phyloP scores from a whole-genome alignment of 2,113 vertebrate genomes.

The Chloropsis hardwickii region DNA sequence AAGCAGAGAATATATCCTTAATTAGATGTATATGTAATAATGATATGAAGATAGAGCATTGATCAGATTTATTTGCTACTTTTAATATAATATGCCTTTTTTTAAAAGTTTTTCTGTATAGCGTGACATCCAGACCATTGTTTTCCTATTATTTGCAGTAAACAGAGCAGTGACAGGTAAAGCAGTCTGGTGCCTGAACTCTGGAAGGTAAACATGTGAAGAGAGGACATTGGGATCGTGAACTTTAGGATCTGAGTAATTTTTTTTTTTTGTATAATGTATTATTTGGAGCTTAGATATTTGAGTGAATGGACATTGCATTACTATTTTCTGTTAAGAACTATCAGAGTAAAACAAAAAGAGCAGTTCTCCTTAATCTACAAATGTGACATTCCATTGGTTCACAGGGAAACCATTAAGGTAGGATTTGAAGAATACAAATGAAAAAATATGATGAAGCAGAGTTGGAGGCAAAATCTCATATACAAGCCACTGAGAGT shows the following conservation, averaged over 20 bases:
- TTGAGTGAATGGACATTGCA: neutral
- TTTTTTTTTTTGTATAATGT: neutral
- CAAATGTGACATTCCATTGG: neutral
- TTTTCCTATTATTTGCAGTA: neutral
- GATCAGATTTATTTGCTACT: neutral
- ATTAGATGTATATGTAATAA: neutral
- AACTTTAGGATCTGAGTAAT: neutral
- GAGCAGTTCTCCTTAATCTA: neutral
- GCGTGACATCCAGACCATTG: neutral
- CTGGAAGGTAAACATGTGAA: neutral
- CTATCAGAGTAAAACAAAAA: neutral
- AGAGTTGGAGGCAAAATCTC: neutral
- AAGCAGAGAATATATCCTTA: neutral
- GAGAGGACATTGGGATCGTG: neutral
- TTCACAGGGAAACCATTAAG: neutral
- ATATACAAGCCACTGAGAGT: neutral
- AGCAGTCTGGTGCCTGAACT: neutral
- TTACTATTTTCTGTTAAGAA: neutral
- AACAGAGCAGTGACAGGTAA: neutral
- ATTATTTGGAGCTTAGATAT: neutral
- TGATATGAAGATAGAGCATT: neutral
- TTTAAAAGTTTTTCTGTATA: neutral
- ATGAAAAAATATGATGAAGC: neutral
- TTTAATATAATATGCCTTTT: neutral
- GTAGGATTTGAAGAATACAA: neutral